These are phyloP conservation scores for Sylvia atricapilla DNA, from an alignment of 2,113 vertebrate genomes.

Conservation along the genomic window DNA sequence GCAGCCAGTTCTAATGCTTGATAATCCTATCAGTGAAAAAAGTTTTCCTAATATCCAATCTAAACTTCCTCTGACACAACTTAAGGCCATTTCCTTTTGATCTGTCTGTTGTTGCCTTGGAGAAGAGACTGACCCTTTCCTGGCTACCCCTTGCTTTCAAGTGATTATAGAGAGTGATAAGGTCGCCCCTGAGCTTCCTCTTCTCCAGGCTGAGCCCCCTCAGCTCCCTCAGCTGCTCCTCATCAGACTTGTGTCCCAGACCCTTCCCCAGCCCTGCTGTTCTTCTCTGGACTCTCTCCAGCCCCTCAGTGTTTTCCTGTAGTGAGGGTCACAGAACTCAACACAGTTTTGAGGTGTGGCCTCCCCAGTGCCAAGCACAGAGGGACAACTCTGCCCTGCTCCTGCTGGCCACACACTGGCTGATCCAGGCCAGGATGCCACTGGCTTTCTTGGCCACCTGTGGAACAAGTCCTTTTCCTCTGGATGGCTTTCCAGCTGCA, in stretches of 20 bases:
- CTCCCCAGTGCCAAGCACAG: neutral
- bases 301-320: neutral
- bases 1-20: neutral
- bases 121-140: neutral
- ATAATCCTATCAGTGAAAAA: neutral
- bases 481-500: neutral
- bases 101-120: neutral
- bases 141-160: neutral
- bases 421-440: neutral
- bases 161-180: neutral
- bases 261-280: fast-evolving
- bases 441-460: neutral
- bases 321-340: neutral
- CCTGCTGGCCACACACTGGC: neutral
- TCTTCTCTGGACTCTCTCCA: neutral
- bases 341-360: too few species aligned
- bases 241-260: neutral
- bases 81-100: neutral
- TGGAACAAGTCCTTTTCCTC: neutral
- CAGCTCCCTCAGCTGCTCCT: neutral
- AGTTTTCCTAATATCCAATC: neutral
- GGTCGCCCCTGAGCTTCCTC: neutral
- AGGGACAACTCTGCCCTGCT: fast-evolving
- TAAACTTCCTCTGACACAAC: neutral
- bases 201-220: neutral